Base-by-base conservation (phyloP, 1,140 invertebrate genomes). In the Zaprionus davidi region DNA sequence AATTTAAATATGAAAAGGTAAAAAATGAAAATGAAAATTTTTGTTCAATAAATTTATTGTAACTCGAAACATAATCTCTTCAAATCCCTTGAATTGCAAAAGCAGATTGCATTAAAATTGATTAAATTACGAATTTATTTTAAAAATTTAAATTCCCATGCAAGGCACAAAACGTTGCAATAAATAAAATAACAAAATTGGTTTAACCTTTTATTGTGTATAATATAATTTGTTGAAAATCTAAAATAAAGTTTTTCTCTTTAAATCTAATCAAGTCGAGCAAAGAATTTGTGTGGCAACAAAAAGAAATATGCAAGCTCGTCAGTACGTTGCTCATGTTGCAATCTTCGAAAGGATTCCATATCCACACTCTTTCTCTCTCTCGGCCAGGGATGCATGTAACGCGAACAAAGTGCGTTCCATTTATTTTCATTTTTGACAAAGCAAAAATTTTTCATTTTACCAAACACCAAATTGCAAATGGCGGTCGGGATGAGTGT, bases 391-490 rank as follows among this genome's bases (percentile, higher is more conserved):
- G 51, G 22, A 13, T 71, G 26, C 60, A 41, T 41, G 53, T 26
- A 76, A 65, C 41, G 58, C 49, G 38, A 69, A 44, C 60, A 59
- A 65, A 76, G 60, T 71, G 78, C 59, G 55, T 36, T 38, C 55
- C 74, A 81, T 81, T 81, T 78, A 78, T 81, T 81, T 81, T 76
- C 79, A 81, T 81, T 81, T 80, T 81, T 78, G 63, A 67, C 66
- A 62, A 69, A 62, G 59, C 55, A 64, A 77, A 77, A 79, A 76
- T 62, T 44, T 77, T 77, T 66, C 69, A 73, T 60, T 73, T 70
- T 56, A 22, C 53, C 78, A 63, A 63, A 71, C 62, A 49, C 55
- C 65, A 64, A 77, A 81, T 81, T 76, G 73, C 55, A 77, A 81
- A 79, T 79, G 53, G 66, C 36, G 73, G 63, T 55, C 31, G 13